Conservation (phyloP, 2,113 vertebrate species). For the Pithys albifrons region DNA sequence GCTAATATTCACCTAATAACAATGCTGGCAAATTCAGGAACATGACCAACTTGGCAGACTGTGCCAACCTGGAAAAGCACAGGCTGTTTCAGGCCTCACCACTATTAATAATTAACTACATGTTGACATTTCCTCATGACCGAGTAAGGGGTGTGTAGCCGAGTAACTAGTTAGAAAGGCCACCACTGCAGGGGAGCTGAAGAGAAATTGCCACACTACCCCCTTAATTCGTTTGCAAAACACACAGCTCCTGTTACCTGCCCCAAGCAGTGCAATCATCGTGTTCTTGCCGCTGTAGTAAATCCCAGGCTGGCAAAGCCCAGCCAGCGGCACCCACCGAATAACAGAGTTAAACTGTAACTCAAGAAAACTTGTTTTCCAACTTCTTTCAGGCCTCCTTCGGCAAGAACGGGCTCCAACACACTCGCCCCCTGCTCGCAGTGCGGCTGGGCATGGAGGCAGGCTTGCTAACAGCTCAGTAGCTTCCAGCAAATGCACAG, state of each 20-base stretch:
- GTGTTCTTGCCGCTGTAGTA: rapidly evolving
- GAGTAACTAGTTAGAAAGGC: background rate
- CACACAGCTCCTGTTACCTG: background rate
- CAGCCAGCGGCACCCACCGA: background rate
- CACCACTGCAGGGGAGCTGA: background rate
- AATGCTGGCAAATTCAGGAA: background rate
- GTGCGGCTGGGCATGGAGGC: background rate
- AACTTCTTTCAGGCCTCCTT: background rate
- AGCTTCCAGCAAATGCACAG: background rate
- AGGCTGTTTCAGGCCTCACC: slow-evolving; percentile 17
- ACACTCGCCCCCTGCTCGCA: rapidly evolving
- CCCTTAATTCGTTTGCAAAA: background rate
- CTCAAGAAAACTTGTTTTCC: slow-evolving; percentile 27
- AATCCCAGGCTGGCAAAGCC: background rate
- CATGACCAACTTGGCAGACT: background rate
- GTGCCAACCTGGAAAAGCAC: background rate
- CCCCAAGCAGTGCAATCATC: rapidly evolving
- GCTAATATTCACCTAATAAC: background rate
- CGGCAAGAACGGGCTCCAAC: background rate
- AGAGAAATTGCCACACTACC: background rate
- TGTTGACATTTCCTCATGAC: background rate
- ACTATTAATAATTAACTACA: slow-evolving; percentile 58
- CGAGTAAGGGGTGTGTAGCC: background rate
- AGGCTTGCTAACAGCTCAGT: background rate
- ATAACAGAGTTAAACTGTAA: background rate